Base-by-base conservation (phyloP, 2,113 vertebrate species). In the Lophochroa leadbeateri region DNA sequence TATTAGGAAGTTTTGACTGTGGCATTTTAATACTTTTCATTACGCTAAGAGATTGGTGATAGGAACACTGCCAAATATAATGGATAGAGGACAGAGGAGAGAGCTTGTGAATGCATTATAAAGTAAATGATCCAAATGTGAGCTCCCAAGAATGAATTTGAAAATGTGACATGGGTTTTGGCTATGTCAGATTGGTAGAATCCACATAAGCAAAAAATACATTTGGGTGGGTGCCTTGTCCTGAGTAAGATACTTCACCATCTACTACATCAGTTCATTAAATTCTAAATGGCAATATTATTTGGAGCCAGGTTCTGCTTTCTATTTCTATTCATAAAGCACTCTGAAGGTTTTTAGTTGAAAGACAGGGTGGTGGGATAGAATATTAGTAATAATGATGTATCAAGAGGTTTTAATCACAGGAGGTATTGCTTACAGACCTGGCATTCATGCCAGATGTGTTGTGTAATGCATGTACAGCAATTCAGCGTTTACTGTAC, bases 401-500 rank as follows among this genome's bases (percentile, higher is more conserved):
- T 53, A 47, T 78, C 33, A 60, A 71, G 69, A 44, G 78, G 39
- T 75, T 95, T 80, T 70, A 84, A 92, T 86, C 43, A 41, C 60
- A 53, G 19, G 43, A 92, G 15, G 16, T 57, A 61, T n/a, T 77
- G 50, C 79, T 90, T 83, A 81, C 64, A 84, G 55, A 71, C 23
- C 47, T 81, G 55, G 24, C 43, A 88, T 67, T 93, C 71, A 4
- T 65, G 72, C 79, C 76, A 93, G 60, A 31, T 90, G 47, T 88
- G 52, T 58, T 77, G 63, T 77, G 28, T 72, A 90, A 70, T 43
- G 64, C 33, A 39, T 84, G 52, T 43, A 53, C 35, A 78, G 50
- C 50, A 81, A 77, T 83, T 92, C 55, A 88, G 46, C 60, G 67
- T 90, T 94, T 82, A n/a, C 69, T 88, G 27, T 88, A 86, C 47